Percentiles rank a stretch among this genome's conserved stretches.
Conservation (phyloP, 2,888 invertebrate species). For the Eristalis tenax region DNA sequence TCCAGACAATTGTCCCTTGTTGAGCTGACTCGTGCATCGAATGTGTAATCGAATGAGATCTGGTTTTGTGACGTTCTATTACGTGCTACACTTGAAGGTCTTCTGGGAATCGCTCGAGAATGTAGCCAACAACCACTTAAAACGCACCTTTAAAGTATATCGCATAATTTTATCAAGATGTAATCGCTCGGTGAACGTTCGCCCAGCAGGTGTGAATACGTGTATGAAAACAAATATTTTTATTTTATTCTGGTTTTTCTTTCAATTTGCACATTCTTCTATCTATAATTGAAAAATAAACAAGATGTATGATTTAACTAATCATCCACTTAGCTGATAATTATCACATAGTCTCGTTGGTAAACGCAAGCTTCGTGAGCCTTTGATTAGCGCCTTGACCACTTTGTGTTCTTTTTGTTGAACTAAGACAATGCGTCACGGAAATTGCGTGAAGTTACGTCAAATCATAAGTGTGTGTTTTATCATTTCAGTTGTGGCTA, state of each 20-base stretch:
- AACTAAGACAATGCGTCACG: background rate
- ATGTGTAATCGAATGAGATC: background rate
- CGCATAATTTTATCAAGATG: background rate
- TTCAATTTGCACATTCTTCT: background rate
- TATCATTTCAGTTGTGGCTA: background rate
- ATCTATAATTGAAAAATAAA: background rate
- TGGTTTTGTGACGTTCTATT: background rate
- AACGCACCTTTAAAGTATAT: background rate
- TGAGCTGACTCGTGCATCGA: background rate
- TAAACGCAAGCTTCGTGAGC: slow-evolving; percentile 12
- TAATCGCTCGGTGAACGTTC: background rate
- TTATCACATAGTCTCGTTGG: slow-evolving; percentile 15
- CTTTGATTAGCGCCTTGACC: slow-evolving; percentile 17
- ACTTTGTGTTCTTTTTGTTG: background rate
- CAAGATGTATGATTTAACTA: slow-evolving; percentile 18
- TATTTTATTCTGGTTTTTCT: background rate
- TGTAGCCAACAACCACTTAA: background rate
- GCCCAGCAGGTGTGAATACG: background rate
- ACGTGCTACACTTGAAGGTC: no score
- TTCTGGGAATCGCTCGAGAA: background rate
- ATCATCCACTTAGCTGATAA: slow-evolving; percentile 35
- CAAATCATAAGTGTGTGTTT: background rate
- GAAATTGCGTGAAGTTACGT: background rate
- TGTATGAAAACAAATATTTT: background rate
- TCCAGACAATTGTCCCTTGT: background rate